Percentiles rank a stretch among this genome's conserved stretches.
Conservation (phyloP, 2,888 invertebrate genomes). For the Rotaria sp. region DNA sequence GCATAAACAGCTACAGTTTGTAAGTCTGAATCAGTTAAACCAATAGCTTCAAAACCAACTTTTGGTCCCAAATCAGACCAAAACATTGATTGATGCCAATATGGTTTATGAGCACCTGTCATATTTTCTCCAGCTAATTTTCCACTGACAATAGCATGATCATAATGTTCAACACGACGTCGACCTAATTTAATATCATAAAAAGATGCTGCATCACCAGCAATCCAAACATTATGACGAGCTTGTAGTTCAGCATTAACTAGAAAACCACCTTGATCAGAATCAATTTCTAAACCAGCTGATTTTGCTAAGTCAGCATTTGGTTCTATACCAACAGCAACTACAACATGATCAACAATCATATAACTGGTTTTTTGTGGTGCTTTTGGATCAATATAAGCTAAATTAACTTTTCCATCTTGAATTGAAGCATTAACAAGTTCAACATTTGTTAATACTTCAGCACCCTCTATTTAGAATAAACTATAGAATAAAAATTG, state of each 20-base stretch:
- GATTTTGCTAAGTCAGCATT: slow-evolving; percentile 69
- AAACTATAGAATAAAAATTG: slow-evolving; percentile 30
- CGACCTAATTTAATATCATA: slow-evolving; percentile 73
- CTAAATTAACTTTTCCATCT: slow-evolving; percentile 41
- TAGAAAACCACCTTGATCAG: slow-evolving; percentile 71
- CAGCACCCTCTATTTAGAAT: slow-evolving; percentile 63
- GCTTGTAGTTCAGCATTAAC: slow-evolving; percentile 80
- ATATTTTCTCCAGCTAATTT: slow-evolving; percentile 91
- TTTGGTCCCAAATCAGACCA: slow-evolving; percentile 90
- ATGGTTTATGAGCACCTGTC: slow-evolving; percentile 72
- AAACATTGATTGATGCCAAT: slow-evolving; percentile 86
- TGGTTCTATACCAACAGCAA: slow-evolving; percentile 75
- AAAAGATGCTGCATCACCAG: slow-evolving; percentile 53
- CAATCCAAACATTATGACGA: slow-evolving; percentile 69
- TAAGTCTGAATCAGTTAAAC: slow-evolving; percentile 69
- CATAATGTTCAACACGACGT: slow-evolving; percentile 88
- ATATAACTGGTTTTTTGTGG: slow-evolving; percentile 58
- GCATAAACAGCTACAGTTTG: slow-evolving; percentile 85
- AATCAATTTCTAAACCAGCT: slow-evolving; percentile 73
- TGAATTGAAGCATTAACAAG: slow-evolving; percentile 53
- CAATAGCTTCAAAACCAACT: slow-evolving; percentile 86
- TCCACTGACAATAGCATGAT: slow-evolving; percentile 91
- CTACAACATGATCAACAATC: slow-evolving; percentile 64
- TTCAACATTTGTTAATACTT: slow-evolving; percentile 58
- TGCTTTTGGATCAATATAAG: neutral